phyloP scores from a whole-genome alignment of 2,888 invertebrate species.

The Dromius quadrimaculatus region DNA sequence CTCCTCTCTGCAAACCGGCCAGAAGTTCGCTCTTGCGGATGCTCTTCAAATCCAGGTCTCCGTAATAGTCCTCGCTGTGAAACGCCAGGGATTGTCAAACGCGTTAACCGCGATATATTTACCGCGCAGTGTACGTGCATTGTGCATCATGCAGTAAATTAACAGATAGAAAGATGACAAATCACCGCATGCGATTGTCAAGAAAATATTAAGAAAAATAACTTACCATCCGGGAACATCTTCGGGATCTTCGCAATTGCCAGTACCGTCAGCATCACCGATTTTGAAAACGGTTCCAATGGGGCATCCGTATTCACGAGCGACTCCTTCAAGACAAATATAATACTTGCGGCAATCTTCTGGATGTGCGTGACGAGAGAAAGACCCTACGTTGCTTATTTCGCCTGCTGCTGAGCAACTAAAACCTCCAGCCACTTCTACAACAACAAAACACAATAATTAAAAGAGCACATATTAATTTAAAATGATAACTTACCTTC shows the following conservation, averaged over 20 bases:
- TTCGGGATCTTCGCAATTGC: slow-evolving; percentile 95
- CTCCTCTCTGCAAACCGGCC: slow-evolving; percentile 79
- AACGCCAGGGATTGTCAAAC: slow-evolving; percentile 55
- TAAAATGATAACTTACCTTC: slow-evolving; percentile 73
- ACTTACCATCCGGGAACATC: slow-evolving; percentile 96
- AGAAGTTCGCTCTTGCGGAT: slow-evolving; percentile 94
- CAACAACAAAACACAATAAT: slow-evolving; percentile 59
- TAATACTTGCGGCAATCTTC: slow-evolving; percentile 96
- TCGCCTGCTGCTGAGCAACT: slow-evolving; percentile 86
- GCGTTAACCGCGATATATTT: not conserved
- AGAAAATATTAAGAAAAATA: slow-evolving; percentile 58
- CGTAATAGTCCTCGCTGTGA: slow-evolving; percentile 97
- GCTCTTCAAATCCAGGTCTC: slow-evolving; percentile 93
- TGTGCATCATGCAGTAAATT: slow-evolving; percentile 22
- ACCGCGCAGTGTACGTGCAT: slow-evolving; percentile 7
- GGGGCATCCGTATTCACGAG: slow-evolving; percentile 95
- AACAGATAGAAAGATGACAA: slow-evolving; percentile 11
- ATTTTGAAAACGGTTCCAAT: slow-evolving; percentile 97
- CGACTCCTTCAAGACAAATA: slow-evolving; percentile 91
- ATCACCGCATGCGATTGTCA: slow-evolving; percentile 32
- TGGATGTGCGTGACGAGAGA: slow-evolving; percentile 95
- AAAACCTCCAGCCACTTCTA: slow-evolving; percentile 94
- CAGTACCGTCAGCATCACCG: slow-evolving; percentile 89
- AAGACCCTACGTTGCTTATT: slow-evolving; percentile 85
- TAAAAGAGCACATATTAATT: not conserved